Conservation (phyloP, 1,140 invertebrate genomes). For the Drosophila serrata region DNA sequence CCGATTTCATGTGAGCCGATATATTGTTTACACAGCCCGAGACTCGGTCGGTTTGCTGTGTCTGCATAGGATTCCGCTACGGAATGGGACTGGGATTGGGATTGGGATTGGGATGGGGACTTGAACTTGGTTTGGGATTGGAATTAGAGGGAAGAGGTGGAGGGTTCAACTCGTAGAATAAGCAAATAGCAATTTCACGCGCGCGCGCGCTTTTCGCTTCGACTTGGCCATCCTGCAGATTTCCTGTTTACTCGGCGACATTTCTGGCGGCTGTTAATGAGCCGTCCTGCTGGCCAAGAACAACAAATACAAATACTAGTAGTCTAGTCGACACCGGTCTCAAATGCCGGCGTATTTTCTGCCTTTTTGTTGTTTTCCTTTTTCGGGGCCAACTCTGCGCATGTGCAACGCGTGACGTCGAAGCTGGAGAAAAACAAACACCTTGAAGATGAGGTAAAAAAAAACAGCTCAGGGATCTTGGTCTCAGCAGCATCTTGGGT, state of each 20-base stretch:
- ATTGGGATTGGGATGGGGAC: background rate
- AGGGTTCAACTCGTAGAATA: slow-evolving; percentile 16
- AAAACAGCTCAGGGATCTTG: slow-evolving; percentile 5
- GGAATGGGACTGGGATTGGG: background rate
- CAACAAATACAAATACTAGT: slow-evolving; percentile 33
- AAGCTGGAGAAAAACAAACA: slow-evolving; percentile 62
- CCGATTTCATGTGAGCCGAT: slow-evolving; percentile 73
- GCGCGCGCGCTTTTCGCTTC: slow-evolving; percentile 57
- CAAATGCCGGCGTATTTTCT: slow-evolving; percentile 13
- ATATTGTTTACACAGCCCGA: slow-evolving; percentile 58
- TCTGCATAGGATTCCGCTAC: slow-evolving; percentile 17
- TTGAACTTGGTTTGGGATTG: too few relatives aligned
- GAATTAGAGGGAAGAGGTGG: too few relatives aligned
- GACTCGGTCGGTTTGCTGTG: slow-evolving; percentile 50
- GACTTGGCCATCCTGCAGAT: slow-evolving; percentile 56
- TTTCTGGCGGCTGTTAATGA: slow-evolving; percentile 62
- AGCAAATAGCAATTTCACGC: slow-evolving; percentile 66
- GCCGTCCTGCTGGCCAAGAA: slow-evolving; percentile 37
- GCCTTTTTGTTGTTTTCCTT: background rate
- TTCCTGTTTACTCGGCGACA: slow-evolving; percentile 71
- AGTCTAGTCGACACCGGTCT: slow-evolving; percentile 20
- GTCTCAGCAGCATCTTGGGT: background rate
- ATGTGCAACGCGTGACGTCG: slow-evolving; percentile 67
- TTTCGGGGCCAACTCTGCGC: slow-evolving; percentile 60
- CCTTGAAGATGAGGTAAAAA: background rate